Conservation (phyloP, 2,888 invertebrate genomes). For the Hirtodrosophila alboralis region DNA sequence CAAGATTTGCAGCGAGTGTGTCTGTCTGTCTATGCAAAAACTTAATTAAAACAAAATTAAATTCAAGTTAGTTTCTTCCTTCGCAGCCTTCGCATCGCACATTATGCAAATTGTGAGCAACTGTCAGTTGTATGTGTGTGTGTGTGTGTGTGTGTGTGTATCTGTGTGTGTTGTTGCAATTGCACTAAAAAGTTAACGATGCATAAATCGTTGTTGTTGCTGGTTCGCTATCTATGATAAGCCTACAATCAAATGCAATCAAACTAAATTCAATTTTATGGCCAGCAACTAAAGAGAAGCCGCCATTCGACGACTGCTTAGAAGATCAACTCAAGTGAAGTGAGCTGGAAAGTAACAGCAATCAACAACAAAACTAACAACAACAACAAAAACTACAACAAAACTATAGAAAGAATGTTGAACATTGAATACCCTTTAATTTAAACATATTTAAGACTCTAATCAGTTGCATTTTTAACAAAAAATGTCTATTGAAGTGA, state of each 20-base stretch:
- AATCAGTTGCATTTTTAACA: no score
- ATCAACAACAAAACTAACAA: constrained; percentile 23
- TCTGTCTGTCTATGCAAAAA: constrained; percentile 51
- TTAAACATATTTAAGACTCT: no score
- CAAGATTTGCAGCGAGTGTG: constrained; percentile 31
- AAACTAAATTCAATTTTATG: constrained; percentile 78
- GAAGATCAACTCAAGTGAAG: constrained; percentile 69
- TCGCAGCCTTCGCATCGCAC: constrained; percentile 23
- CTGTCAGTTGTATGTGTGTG: constrained; percentile 15
- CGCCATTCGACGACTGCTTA: constrained; percentile 41
- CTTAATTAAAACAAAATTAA: constrained; percentile 73
- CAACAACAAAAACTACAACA: constrained; percentile 8
- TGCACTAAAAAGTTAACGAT: constrained; percentile 71
- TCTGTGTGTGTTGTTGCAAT: constrained; percentile 25
- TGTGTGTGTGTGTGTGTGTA: constrained; percentile 4
- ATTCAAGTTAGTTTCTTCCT: constrained; percentile 44
- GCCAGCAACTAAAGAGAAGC: constrained; percentile 46
- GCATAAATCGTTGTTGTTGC: constrained; percentile 62
- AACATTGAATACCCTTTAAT: no score
- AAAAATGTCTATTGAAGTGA: no score
- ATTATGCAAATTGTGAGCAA: constrained; percentile 69
- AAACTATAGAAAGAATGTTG: background rate
- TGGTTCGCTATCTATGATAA: constrained; percentile 62
- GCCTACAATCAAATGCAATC: constrained; percentile 79
- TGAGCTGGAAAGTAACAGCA: constrained; percentile 61